Conservation (phyloP, 2,797 vertebrate genomes). For the Gallirallus australis region DNA sequence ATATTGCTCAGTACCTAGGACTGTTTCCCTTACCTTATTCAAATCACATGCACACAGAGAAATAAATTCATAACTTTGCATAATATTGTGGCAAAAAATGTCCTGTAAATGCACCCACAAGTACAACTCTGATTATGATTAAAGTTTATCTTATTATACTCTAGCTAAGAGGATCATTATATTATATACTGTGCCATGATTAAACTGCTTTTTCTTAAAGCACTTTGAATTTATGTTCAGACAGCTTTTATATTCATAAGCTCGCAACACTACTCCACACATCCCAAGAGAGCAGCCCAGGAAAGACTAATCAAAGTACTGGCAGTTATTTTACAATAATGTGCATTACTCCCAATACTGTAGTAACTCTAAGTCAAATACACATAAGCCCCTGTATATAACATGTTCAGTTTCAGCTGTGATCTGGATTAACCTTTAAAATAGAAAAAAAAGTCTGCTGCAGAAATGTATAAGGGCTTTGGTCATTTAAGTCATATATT, state of each 20-base stretch:
- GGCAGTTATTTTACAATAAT: conserved; percentile 3
- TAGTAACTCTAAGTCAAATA: conserved; percentile 54
- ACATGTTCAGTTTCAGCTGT: conserved; percentile 39
- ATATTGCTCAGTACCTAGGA: background rate
- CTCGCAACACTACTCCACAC: background rate
- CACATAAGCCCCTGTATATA: background rate
- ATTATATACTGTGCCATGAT: conserved; percentile 15
- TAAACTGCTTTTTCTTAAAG: conserved; percentile 3
- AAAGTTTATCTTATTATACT: conserved; percentile 11
- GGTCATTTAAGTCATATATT: background rate
- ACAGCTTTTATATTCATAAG: conserved; percentile 8
- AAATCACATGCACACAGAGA: background rate
- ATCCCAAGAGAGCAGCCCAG: conserved; percentile 16
- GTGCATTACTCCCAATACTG: conserved; percentile 30
- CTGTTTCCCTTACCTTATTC: conserved; percentile 1
- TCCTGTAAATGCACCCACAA: background rate
- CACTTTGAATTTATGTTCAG: background rate
- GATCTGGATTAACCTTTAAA: conserved; percentile 67
- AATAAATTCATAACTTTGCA: conserved; percentile 43
- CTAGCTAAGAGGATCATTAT: conserved; percentile 39
- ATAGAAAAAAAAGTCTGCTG: conserved; percentile 16
- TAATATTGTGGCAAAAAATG: conserved; percentile 49
- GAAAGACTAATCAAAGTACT: conserved; percentile 34
- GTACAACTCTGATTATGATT: background rate
- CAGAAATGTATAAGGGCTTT: background rate